Base-by-base conservation (phyloP, 1,140 invertebrate species). In the Samia ricini region DNA sequence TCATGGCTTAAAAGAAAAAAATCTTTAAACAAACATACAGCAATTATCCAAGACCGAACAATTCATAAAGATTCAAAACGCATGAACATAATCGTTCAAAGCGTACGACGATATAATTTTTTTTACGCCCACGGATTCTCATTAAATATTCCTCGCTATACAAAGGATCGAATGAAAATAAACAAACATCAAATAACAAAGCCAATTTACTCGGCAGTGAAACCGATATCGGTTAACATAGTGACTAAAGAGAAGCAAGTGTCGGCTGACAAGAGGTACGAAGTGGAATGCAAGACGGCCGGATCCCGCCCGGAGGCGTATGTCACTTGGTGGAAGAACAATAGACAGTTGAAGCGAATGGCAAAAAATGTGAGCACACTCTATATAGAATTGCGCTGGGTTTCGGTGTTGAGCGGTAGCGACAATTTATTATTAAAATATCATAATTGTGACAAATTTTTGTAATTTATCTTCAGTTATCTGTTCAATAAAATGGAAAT, bases 241-340 rank as follows among this genome's bases (percentile, higher is more conserved):
- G 81, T 95, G 65, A 95, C 94, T 51, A 96, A 96, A 85, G 95
- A 96, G 81, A 92, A 93, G 64, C 93, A 94, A 76, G 93, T 97
- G 18, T 95, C 95, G 8, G 95, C 95, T 0, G 96, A 96, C 67
- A 95, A 95, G 77, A 92, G 94, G 65, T 96, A 96, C 76, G 95
- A 97, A 66, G 93, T 98, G 21, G 95, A 96, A 78, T 98, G 97
- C 78, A 93, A 94, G 70, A 95, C 95, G 21, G 93, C 93, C 0
- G 97, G 96, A 48, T 97, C 96, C 0, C 91, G 95, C 61, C 96
- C 97, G 0, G 93, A 95, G 67, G 95, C 96, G 2, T 88, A 93
- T n/a, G 96, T 98, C 72, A 95, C 95, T 20, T 97, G 95, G 95
- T 96, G 95, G 95, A 96, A 96, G 80, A 95, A 94, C 64, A 95